These are phyloP conservation scores for Oxyteleia sp. DNA, from an alignment of 2,888 invertebrate genomes.

Conservation along the genomic window DNA sequence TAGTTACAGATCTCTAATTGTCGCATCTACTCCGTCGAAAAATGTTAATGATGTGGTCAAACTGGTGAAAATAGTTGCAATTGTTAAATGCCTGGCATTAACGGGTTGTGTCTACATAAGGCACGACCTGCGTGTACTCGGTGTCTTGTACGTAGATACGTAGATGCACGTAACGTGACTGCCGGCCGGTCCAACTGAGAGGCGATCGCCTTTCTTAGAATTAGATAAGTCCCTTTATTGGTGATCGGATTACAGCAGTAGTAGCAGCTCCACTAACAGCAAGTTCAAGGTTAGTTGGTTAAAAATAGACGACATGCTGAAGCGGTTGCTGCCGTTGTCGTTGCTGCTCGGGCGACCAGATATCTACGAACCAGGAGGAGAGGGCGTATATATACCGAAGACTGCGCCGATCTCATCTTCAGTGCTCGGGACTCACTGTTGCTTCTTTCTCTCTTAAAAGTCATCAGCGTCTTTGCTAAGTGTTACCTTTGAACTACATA, in stretches of 20 bases:
- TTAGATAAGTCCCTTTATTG: constrained; percentile 84
- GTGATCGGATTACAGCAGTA: constrained; percentile 82
- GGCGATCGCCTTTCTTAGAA: constrained; percentile 83
- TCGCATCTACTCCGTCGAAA: constrained; percentile 23
- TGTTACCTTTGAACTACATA: constrained; percentile 56
- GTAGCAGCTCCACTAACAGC: constrained; percentile 75
- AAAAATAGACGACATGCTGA: constrained; percentile 79
- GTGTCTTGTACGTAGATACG: constrained; percentile 73
- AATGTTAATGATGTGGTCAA: constrained; percentile 66
- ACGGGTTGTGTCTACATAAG: constrained; percentile 72
- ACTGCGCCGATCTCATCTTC: constrained; percentile 66
- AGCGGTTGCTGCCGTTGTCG: constrained; percentile 67
- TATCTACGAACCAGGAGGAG: constrained; percentile 50
- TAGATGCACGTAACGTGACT: constrained; percentile 75
- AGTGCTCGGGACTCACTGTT: constrained; percentile 47
- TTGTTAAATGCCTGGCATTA: constrained; percentile 73
- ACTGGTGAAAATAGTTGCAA: constrained; percentile 70
- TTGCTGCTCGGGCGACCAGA: constrained; percentile 50
- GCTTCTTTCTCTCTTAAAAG: constrained; percentile 44
- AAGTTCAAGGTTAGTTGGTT: constrained; percentile 84
- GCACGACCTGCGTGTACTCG: constrained; percentile 75
- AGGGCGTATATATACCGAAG: constrained; percentile 55
- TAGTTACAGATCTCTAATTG: constrained; percentile 17
- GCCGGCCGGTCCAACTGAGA: constrained; percentile 73
- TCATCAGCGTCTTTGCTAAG: constrained; percentile 55